Base-by-base conservation (phyloP, 2,113 vertebrate genomes). In the Nothocercus nigrocapillus region DNA sequence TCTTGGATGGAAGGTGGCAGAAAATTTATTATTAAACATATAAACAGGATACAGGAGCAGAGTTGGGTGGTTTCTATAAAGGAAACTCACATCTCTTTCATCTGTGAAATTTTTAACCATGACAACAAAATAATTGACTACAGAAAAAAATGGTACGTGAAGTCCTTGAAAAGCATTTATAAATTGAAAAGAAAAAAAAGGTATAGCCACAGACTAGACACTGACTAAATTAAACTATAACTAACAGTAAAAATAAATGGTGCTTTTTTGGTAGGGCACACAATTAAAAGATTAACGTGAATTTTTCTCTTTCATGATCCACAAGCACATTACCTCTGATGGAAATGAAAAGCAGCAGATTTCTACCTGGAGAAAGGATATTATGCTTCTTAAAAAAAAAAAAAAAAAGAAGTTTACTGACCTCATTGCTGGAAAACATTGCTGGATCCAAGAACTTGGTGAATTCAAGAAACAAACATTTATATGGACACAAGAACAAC, bases 21-120 rank as follows among this genome's bases (percentile, higher is more conserved):
- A 84, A 91, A 86, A 82, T 36, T 53, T 88, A 82, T 95, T 92
- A 93, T 81, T 95, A 84, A 83, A 91, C 40, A 77, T 20, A 86
- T 47, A 69, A 95, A 84, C 22, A 72, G 34, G 58, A 79, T 49
- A 79, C 12, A 83, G 81, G 15, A 94, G 51, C 51, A 96, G 56
- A 88, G 63, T 21, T 70, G 79, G 22, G 22, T 47, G 22, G 61
- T 72, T 88, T 90, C 80, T 76, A 24, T 69, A 90, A 75, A 69
- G 38, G 56, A 92, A 96, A 68, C 24, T 89, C 27, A 17, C 19
- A 24, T 81, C 34, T 77, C 54, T 93, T 88, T 83, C 62, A 90
- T 78, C 72, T 88, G 90, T 88, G 42, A 75, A 44, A 58, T 75
- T 89, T 82, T 90, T 58, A 82, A 89, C 58, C 32, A 85, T 44